Base-by-base conservation (phyloP, 53 echinoderm and acorn worm genomes). In the Arbacia lixula region DNA sequence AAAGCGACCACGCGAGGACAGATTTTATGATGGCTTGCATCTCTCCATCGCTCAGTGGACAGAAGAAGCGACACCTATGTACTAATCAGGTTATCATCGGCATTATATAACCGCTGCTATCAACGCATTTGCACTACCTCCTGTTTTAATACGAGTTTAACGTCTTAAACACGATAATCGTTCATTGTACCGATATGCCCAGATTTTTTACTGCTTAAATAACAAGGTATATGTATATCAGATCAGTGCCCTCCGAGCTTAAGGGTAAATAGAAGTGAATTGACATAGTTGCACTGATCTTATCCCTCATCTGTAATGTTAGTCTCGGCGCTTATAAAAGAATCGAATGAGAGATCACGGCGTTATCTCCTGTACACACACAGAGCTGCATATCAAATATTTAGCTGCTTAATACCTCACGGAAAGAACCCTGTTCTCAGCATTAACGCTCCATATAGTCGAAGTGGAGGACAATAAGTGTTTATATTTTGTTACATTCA, bases 331-430 rank as follows among this genome's bases (percentile, higher is more conserved):
- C 24, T 17, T 46, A 49, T 50, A 24, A 29, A 29, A 72, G 14
- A 8, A 10, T 46, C 49, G 16, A 57, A 57, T 57, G 5, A 57
- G 20, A 57, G 5, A 54, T 55, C 61, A 60, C 26, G 34, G 41
- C 61, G 29, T 79, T 60, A 60, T 60, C 61, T 12, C 28, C 60
- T 24, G 40, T 41, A 79, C 60, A 79, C 61, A 79, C 4, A 21
- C 25, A 36, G 26, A 79, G 41, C 79, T 79, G 79, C 79, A 60
- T 40, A 12, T 79, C 79, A 79, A 79, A 79, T 79, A 79, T 32
- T 75, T 43, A 42, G 50, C 72, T 72, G 43, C 71, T 46, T 72
- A 72, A 49, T 72, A 72, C 72, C 72, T 72, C 72, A 49, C 41
- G n/a, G n/a, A n/a, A n/a, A n/a, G n/a, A n/a, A n/a, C n/a, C n/a